Evolutionary conservation across 2,888 invertebrate genomes (phyloP).

Genomic region (Brassicogethes aeneus): DNA sequence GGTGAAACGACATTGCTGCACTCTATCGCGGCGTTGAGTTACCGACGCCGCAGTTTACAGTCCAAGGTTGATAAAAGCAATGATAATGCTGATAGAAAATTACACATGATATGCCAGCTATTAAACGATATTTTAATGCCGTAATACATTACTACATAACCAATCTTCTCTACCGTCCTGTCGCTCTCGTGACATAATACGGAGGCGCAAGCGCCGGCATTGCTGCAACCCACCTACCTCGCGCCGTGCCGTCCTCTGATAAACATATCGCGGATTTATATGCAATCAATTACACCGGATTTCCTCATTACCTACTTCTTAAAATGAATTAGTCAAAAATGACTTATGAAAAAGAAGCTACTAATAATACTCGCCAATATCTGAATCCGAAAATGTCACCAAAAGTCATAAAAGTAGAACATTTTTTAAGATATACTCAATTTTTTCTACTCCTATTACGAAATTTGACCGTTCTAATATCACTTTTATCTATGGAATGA

Average conservation of each 20-base stretch:
- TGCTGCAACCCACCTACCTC: neutral
- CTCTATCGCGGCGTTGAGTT: constrained; percentile 32
- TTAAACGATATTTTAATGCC: constrained; percentile 23
- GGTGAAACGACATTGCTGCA: constrained; percentile 36
- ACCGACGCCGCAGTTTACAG: constrained; percentile 32
- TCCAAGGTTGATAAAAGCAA: constrained; percentile 40
- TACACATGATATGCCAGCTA: constrained; percentile 28
- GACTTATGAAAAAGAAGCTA: too few relatives aligned
- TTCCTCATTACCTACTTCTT: too few relatives aligned
- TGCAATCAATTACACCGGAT: neutral
- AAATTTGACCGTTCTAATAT: too few relatives aligned
- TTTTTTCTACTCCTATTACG: too few relatives aligned
- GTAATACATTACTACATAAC: constrained; percentile 33
- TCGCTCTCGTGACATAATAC: neutral
- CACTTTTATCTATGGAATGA: too few relatives aligned
- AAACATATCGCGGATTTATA: neutral
- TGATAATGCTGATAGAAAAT: constrained; percentile 25
- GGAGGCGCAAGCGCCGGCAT: neutral
- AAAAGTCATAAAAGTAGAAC: too few relatives aligned
- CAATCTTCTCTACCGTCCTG: constrained; percentile 15
- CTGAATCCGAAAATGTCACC: too few relatives aligned
- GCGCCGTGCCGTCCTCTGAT: neutral
- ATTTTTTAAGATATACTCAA: too few relatives aligned
- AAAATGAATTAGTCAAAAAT: too few relatives aligned
- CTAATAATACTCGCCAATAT: too few relatives aligned